These are phyloP conservation scores for Nyctibius bracteatus DNA, from an alignment of 2,113 vertebrate species.

Conservation along the genomic window DNA sequence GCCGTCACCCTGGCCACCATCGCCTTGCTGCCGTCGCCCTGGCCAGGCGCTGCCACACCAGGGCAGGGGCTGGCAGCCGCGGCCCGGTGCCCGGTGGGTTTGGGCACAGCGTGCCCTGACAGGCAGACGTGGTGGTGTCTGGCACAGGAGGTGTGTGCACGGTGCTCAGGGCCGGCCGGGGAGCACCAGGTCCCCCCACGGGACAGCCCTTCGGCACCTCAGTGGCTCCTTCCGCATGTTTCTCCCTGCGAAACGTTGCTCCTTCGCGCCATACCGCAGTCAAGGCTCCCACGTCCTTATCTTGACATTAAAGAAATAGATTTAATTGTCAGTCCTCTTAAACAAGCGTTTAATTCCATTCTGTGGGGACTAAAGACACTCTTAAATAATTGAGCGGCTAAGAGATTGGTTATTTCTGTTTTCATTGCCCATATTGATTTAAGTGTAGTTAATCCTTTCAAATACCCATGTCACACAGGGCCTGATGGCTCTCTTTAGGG, in stretches of 20 bases:
- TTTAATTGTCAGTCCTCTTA: conserved; percentile 72
- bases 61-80: too few species aligned
- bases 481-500: conserved; percentile 72
- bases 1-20: too few species aligned
- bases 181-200: not conserved
- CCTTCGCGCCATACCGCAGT: not conserved
- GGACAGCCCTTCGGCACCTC: not conserved
- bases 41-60: fast-evolving
- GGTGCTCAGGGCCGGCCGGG: fast-evolving
- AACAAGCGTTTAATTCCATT: conserved; percentile 67
- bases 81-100: fast-evolving
- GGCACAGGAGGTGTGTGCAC: not conserved
- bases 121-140: not conserved
- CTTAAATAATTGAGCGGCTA: conserved; percentile 82
- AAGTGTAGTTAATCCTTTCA: conserved; percentile 78
- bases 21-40: too few species aligned
- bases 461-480: conserved; percentile 70
- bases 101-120: fast-evolving
- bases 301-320: conserved; percentile 60
- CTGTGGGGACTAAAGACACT: conserved; percentile 65
- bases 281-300: not conserved
- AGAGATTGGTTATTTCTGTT: conserved; percentile 80
- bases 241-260: not conserved
- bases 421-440: conserved; percentile 81
- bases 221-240: fast-evolving